A percentile compares a stretch with the other conserved stretches of the same genome.
Conservation (phyloP, 2,113 vertebrate species). For the Pionites leucogaster region DNA sequence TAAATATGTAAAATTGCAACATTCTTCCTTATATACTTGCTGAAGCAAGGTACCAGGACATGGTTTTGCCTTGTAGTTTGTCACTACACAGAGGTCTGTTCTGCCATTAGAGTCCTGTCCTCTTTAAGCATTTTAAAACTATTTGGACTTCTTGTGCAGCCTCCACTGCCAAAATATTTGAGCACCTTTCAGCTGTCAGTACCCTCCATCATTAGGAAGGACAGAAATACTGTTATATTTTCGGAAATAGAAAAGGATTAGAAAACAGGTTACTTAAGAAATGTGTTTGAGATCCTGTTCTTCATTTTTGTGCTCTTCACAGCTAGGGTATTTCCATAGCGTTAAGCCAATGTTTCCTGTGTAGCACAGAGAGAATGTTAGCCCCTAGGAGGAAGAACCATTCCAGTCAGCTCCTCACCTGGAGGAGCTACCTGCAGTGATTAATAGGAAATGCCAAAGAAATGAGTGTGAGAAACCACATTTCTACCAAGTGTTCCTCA, state of each 20-base stretch:
- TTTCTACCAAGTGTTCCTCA: background rate
- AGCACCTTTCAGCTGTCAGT: background rate
- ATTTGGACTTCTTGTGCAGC: background rate
- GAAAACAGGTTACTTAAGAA: background rate
- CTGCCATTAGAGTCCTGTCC: background rate
- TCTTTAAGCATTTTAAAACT: background rate
- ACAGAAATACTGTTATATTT: background rate
- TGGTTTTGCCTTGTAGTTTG: background rate
- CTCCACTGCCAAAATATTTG: background rate
- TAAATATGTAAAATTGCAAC: background rate
- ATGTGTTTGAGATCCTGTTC: background rate
- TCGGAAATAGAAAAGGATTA: background rate
- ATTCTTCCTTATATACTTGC: background rate
- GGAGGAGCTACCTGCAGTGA: background rate
- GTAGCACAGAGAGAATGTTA: background rate
- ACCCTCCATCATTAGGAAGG: background rate
- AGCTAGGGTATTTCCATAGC: background rate
- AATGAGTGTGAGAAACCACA: background rate
- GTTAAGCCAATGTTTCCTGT: background rate
- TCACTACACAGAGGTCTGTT: background rate
- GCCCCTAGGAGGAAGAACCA: background rate
- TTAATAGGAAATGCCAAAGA: background rate
- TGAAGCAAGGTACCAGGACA: background rate
- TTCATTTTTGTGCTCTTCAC: background rate
- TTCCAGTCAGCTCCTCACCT: background rate